Percentiles rank a stretch among this genome's conserved stretches.
phyloP scores from a whole-genome alignment of 2,797 vertebrate species.

The Sarcophilus harrisii region DNA sequence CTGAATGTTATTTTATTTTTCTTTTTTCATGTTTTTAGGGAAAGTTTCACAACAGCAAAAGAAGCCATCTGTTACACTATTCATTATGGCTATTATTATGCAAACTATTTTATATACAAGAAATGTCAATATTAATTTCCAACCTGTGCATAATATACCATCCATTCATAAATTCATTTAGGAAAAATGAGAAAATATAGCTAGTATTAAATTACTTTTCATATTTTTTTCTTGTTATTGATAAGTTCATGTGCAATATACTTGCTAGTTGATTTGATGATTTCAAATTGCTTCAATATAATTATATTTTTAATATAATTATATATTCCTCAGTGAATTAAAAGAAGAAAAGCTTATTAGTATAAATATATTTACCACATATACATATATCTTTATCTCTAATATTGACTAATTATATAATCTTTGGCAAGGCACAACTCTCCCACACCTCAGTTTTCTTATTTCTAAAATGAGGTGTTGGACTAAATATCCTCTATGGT shows the following conservation, averaged over 20 bases:
- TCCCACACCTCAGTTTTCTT: background rate
- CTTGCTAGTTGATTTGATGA: background rate
- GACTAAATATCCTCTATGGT: background rate
- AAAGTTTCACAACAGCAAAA: constrained; percentile 55
- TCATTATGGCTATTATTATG: constrained; percentile 37
- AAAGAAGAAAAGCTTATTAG: background rate
- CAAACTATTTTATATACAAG: constrained; percentile 27
- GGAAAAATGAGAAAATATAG: background rate
- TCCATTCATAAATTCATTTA: background rate
- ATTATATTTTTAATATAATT: background rate
- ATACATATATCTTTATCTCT: background rate
- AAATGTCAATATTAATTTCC: constrained; percentile 32
- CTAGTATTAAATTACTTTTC: background rate
- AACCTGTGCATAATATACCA: constrained; percentile 26
- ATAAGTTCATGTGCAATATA: background rate
- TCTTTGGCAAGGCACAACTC: background rate
- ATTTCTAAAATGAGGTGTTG: background rate
- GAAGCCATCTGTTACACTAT: constrained; percentile 42
- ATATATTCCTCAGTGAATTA: background rate
- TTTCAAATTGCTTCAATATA: background rate
- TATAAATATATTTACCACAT: no score
- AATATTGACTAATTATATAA: background rate
- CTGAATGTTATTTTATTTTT: constrained; percentile 30
- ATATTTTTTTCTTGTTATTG: background rate
- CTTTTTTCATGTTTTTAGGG: background rate